Evolutionary conservation across 2,113 vertebrate genomes (phyloP).

Genomic region (Misgurnus anguillicaudatus): DNA sequence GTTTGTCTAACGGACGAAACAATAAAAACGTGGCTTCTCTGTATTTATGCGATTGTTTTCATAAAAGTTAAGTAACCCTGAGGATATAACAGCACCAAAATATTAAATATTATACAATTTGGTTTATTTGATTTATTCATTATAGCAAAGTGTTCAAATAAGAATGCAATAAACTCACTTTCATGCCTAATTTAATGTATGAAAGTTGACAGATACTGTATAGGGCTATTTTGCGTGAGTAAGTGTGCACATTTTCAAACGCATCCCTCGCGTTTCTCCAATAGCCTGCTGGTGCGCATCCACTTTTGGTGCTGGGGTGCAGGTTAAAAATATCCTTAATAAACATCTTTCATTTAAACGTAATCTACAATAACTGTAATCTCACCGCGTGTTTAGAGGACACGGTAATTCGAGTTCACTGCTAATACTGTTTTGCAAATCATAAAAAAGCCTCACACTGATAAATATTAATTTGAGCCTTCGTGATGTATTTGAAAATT

Average conservation of each 20-base stretch:
- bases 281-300: not conserved
- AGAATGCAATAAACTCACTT: conserved; percentile 41
- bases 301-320: not conserved
- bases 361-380: conserved; percentile 54
- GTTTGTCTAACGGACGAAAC: conserved; percentile 5
- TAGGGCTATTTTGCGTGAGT: conserved; percentile 4
- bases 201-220: conserved; percentile 37
- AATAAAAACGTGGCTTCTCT: not conserved
- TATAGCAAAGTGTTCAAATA: conserved; percentile 28
- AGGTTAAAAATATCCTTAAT: conserved; percentile 41
- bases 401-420: conserved; percentile 82
- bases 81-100: conserved; percentile 13
- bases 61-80: conserved; percentile 9
- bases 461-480: conserved; percentile 99
- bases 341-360: conserved; percentile 52
- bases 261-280: not conserved
- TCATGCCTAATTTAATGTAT: conserved; percentile 33
- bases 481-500: conserved; percentile 99
- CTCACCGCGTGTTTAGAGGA: conserved; percentile 65
- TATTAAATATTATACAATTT: conserved; percentile 34
- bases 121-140: conserved; percentile 47
- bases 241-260: not conserved
- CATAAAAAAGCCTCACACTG: conserved; percentile 98
- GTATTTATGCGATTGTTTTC: not conserved
- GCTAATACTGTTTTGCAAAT: conserved; percentile 99